phyloP scores from a whole-genome alignment of 2,113 vertebrate species.

The Colossoma macropomum region DNA sequence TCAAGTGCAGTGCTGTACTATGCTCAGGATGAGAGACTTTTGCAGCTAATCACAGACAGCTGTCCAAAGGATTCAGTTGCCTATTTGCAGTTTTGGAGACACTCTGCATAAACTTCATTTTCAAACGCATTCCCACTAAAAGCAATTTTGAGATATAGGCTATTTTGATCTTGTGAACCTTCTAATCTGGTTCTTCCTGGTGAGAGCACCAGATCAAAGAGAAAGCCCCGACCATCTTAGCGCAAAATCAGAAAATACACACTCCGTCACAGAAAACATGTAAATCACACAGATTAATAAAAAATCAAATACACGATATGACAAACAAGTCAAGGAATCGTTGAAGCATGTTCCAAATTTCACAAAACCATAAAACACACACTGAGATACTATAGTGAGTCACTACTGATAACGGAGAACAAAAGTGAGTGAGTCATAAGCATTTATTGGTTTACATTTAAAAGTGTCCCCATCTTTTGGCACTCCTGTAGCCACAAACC shows the following conservation, averaged over 20 bases:
- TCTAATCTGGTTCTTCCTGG: slow-evolving; percentile 72
- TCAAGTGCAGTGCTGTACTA: neutral
- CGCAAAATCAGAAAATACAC: slow-evolving; percentile 68
- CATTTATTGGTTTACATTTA: neutral
- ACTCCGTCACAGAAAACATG: slow-evolving; percentile 66
- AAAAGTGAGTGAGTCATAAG: neutral
- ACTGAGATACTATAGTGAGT: neutral
- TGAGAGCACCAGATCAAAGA: slow-evolving; percentile 75
- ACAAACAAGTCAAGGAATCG: neutral
- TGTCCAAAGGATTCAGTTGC: neutral
- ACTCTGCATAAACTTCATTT: slow-evolving; percentile 64
- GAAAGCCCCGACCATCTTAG: slow-evolving; percentile 62
- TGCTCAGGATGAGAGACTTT: neutral
- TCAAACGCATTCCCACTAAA: slow-evolving; percentile 54
- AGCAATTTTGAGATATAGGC: slow-evolving; percentile 59
- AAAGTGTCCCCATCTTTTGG: slow-evolving; percentile 13
- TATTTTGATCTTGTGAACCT: slow-evolving; percentile 71
- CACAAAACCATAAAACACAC: neutral
- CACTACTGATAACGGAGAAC: neutral
- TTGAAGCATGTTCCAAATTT: neutral
- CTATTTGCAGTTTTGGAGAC: slow-evolving; percentile 4
- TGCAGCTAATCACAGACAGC: neutral
- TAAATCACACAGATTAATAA: slow-evolving; percentile 63
- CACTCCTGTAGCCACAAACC: slow-evolving; percentile 9
- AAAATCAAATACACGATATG: slow-evolving; percentile 56